Evolutionary conservation across 2,797 vertebrate species (phyloP).

Genomic region (Ambastaia sidthimunki): DNA sequence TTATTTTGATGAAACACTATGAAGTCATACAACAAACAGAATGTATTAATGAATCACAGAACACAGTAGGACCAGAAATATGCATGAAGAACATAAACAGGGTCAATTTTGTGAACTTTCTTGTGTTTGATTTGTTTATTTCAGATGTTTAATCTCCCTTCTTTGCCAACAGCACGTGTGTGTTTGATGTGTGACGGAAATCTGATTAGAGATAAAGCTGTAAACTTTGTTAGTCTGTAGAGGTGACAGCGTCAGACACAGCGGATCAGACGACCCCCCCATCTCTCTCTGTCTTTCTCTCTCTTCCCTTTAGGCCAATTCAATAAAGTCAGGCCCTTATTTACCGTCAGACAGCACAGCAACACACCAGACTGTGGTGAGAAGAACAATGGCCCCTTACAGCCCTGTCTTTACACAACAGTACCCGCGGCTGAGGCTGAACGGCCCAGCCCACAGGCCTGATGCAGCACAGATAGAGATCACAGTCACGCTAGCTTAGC

Average conservation of each 20-base stretch:
- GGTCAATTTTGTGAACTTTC: neutral
- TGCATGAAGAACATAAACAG: neutral
- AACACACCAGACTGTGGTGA: constrained; percentile 62
- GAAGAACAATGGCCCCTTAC: constrained; percentile 66
- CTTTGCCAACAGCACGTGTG: constrained; percentile 22
- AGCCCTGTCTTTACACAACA: constrained; percentile 56
- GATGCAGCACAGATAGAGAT: constrained; percentile 31
- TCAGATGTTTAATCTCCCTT: constrained; percentile 16
- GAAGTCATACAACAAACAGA: neutral
- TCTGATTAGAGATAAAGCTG: constrained; percentile 55
- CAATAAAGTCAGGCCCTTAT: constrained; percentile 64
- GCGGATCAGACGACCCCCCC: constrained; percentile 18
- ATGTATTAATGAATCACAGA: neutral
- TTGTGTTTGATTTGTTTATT: neutral
- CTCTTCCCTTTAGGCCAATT: constrained; percentile 50
- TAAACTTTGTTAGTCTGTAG: constrained; percentile 59
- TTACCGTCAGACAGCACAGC: constrained; percentile 62
- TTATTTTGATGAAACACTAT: neutral
- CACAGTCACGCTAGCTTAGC: constrained; percentile 42
- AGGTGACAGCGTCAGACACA: constrained; percentile 41
- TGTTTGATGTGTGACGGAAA: constrained; percentile 53
- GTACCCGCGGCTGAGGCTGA: constrained; percentile 42
- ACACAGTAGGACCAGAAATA: neutral
- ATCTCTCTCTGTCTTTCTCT: constrained; percentile 24
- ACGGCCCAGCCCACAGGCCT: constrained; percentile 17